phyloP scores from a whole-genome alignment of 1,140 invertebrate species.

The Drosophila miranda region DNA sequence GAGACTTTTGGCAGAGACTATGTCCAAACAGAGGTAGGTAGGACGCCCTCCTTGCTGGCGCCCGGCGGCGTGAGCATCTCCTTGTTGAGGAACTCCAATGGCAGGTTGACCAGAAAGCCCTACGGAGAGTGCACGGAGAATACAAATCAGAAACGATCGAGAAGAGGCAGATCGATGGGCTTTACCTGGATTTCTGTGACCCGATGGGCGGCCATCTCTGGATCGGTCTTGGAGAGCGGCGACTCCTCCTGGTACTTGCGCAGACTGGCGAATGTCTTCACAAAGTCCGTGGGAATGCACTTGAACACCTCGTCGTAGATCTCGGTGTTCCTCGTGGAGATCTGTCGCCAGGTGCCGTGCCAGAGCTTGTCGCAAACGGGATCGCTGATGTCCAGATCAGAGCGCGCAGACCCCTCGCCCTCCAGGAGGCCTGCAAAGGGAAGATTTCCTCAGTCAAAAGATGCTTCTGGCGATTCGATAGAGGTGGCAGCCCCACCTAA shows the following conservation, averaged over 20 bases:
- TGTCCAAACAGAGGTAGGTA: conserved; percentile 91
- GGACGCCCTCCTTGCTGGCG: conserved; percentile 91
- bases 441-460: neutral
- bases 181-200: conserved; percentile 87
- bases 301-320: conserved; percentile 95
- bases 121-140: conserved; percentile 69
- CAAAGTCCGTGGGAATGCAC: conserved; percentile 91
- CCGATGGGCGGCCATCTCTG: conserved; percentile 87
- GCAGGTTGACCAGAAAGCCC: conserved; percentile 94
- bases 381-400: conserved; percentile 87
- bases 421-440: conserved; percentile 83
- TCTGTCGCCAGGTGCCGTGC: conserved; percentile 90
- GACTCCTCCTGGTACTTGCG: conserved; percentile 88
- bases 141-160: conserved; percentile 7
- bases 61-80: conserved; percentile 91
- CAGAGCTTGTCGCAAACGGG: conserved; percentile 91
- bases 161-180: no score
- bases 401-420: conserved; percentile 79
- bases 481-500: conserved; percentile 83
- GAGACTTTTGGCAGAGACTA: conserved; percentile 79
- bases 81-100: conserved; percentile 92
- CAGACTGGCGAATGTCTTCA: conserved; percentile 89
- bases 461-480: no score
- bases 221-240: conserved; percentile 87
- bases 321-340: conserved; percentile 90